Base-by-base conservation (phyloP, 2,113 vertebrate species). In the Vireo altiloquus region DNA sequence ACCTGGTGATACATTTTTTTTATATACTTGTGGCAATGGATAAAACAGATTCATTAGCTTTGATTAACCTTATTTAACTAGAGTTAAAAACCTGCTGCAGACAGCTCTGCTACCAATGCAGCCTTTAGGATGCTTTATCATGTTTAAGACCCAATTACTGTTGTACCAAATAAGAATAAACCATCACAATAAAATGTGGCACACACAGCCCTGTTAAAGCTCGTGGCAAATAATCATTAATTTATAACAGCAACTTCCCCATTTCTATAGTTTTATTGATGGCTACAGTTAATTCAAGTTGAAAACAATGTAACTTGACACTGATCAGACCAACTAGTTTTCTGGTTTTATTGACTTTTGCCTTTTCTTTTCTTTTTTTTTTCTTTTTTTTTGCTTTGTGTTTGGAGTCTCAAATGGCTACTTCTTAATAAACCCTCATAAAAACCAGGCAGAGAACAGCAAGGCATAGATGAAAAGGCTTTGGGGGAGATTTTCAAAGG, bases 71-170 rank as follows among this genome's bases (percentile, higher is more conserved):
- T 97, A 94, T 97, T 97, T 98, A 98, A 97, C 96, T 95, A 91
- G 97, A 98, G 98, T 97, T 98, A 98, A 98, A 98, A 98, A 97
- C 96, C 97, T 95, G 91, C 96, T 65, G 75, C 93, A 97, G 97
- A 97, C 96, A 95, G 97, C 97, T 96, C 89, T 96, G 96, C 88
- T 96, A 97, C 97, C 87, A 91, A 89, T 54, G 92, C 83, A 92
- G 97, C 94, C 97, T 97, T 97, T 96, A 94, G 96, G 98, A 98
- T 95, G 97, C 97, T 98, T 98, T 96, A 98, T 98, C 98, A 98
- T 98, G 97, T 98, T 98, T 98, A 98, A 98, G 98, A 98, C 97
- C 97, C 98, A 98, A 98, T 98, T 98, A 98, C 97, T 96, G 97
- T 96, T 98, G 95, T 97, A 97, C 97, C 72, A 97, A 97, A 96